These are phyloP conservation scores for Melanargia galathea DNA, from an alignment of 2,888 invertebrate genomes.

Conservation along the genomic window DNA sequence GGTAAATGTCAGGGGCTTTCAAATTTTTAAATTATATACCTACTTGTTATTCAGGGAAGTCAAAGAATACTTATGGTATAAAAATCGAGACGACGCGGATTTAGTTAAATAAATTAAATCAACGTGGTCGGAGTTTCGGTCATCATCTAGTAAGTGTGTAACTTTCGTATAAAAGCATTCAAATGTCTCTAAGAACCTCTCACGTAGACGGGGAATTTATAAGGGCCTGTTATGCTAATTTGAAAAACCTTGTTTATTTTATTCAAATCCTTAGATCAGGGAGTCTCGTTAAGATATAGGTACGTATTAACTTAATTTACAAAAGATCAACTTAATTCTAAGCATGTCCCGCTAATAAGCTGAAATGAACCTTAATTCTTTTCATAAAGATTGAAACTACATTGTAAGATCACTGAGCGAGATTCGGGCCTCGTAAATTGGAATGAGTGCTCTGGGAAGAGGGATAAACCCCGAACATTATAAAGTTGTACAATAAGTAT, in stretches of 20 bases:
- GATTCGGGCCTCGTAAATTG: conserved; percentile 9
- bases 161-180: not conserved
- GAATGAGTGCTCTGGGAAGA: conserved; percentile 17
- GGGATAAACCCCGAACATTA: conserved; percentile 22
- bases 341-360: not conserved
- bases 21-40: too few relatives aligned
- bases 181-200: not conserved
- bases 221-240: conserved; percentile 6
- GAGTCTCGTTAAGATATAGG: conserved; percentile 1
- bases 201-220: not conserved
- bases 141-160: not conserved
- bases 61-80: too few relatives aligned
- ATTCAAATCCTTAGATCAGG: conserved; percentile 8
- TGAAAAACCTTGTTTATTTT: conserved; percentile 8
- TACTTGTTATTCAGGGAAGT: too few relatives aligned
- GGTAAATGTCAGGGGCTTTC: too few relatives aligned
- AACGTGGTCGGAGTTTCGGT: too few relatives aligned
- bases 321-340: conserved; percentile 13
- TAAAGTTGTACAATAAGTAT: conserved; percentile 26
- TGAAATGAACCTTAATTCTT: conserved; percentile 11
- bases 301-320: conserved; percentile 22
- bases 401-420: conserved; percentile 13
- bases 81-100: too few relatives aligned
- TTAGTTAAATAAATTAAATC: too few relatives aligned
- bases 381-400: conserved; percentile 1